These are phyloP conservation scores for Cryptoblepharus egeriae DNA, from an alignment of 2,797 vertebrate species.

Conservation along the genomic window DNA sequence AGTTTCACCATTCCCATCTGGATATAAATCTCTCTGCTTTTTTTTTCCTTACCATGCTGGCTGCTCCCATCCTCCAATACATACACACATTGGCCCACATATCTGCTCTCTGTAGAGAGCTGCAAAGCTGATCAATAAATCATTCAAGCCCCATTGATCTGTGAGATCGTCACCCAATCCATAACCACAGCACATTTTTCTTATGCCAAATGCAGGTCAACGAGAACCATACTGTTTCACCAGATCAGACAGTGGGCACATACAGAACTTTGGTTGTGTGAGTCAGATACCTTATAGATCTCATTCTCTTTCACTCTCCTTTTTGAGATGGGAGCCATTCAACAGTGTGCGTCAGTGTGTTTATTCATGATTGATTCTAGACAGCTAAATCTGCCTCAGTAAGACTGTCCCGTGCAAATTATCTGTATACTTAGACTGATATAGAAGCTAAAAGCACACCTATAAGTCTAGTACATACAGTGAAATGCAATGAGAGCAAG, in stretches of 20 bases:
- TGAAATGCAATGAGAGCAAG: background rate
- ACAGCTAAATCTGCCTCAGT: background rate
- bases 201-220: conserved; percentile 66
- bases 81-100: conserved; percentile 7
- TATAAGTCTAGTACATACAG: too few relatives aligned
- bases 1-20: conserved; percentile 70
- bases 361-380: background rate
- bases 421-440: background rate
- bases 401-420: background rate
- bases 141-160: conserved; percentile 47
- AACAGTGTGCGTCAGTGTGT: too few relatives aligned
- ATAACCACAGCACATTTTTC: conserved; percentile 63
- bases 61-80: conserved; percentile 28
- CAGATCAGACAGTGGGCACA: conserved; percentile 59
- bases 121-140: conserved; percentile 72
- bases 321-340: background rate
- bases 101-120: conserved; percentile 50
- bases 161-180: conserved; percentile 70
- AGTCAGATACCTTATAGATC: conserved; percentile 49
- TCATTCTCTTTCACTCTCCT: conserved; percentile 53
- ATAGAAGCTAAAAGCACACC: background rate
- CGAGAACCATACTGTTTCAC: conserved; percentile 63
- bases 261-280: conserved; percentile 63
- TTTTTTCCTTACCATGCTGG: conserved; percentile 50
- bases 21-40: conserved; percentile 75